A percentile compares a stretch with the other conserved stretches of the same genome.
Conservation (phyloP, 2,113 vertebrate genomes). For the Pseudopipra pipra region DNA sequence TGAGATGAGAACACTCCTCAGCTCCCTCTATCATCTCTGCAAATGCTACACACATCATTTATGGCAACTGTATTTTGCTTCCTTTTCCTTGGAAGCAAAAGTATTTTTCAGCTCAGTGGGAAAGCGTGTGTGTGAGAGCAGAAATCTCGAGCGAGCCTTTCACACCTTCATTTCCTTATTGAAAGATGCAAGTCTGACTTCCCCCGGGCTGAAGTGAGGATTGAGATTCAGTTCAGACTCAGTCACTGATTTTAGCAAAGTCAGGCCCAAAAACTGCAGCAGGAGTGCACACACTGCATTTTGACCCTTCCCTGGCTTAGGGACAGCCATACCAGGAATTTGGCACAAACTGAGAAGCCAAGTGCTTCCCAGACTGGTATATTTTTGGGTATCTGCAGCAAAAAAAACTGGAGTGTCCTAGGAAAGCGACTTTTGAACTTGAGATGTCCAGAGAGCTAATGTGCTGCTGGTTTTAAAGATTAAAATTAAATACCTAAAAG, state of each 20-base stretch:
- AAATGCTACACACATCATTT: fast-evolving
- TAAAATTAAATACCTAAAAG: background rate
- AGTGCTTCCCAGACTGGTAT: no score
- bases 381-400: background rate
- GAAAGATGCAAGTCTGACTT: background rate
- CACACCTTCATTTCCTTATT: fast-evolving
- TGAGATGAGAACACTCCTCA: background rate
- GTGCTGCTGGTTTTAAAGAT: background rate
- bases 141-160: fast-evolving
- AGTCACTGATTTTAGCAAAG: background rate
- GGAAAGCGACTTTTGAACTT: background rate
- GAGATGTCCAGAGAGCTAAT: background rate
- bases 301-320: background rate
- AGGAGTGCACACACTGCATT: background rate
- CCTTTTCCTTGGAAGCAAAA: background rate
- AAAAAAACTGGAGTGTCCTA: background rate
- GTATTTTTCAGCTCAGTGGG: background rate
- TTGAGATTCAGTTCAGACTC: background rate
- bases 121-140: fast-evolving
- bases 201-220: background rate
- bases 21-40: background rate
- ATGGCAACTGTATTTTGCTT: background rate
- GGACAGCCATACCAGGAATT: background rate
- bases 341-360: background rate
- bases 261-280: background rate